Base-by-base conservation (phyloP, 2,113 vertebrate genomes). In the Promerops cafer region DNA sequence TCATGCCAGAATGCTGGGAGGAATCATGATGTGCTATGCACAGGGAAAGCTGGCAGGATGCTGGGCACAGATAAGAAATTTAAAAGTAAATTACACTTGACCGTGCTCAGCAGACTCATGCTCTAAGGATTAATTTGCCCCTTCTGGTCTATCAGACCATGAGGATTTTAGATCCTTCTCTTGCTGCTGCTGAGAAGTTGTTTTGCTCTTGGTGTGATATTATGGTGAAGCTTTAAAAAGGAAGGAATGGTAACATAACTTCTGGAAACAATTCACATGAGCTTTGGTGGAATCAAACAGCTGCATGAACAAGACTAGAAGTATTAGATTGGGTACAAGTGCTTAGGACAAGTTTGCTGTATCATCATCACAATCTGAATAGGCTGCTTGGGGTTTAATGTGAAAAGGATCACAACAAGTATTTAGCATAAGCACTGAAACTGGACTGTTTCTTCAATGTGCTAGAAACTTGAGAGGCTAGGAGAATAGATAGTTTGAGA, bases 1-100 rank as follows among this genome's bases (percentile, higher is more conserved):
- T 92, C 42, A 22, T 82, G 49, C 57, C 82, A 91, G 88, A 84
- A 94, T 72, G 83, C 77, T 92, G 81, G 49, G 54, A 96, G 83
- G 54, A 87, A 91, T 89, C 18, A 12, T 50, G 44, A 69, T 40
- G 80, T 71, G 77, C 76, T 89, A 18, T 77, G 89, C 69, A 47
- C 92, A 77, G 72, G 59, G 72, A 83, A 94, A 94, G 83, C 87
- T 70, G 54, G n/a, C n/a, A 72, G 78, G 70, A 42, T 91, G 61
- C 45, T 88, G 66, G 16, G 39, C 35, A 27, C 33, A 70, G 54
- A 33, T 31, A 59, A 90, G 60, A 50, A 42, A 37, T 77, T 66
- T 50, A 37, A 44, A 80, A 89, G 35, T 74, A 81, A 94, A 71
- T 63, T 35, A 44, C 53, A 82, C 50, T 85, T 35, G 63, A 71